These are phyloP conservation scores for Yponomeuta plumbellus DNA, from an alignment of 2,888 invertebrate genomes.

Conservation along the genomic window DNA sequence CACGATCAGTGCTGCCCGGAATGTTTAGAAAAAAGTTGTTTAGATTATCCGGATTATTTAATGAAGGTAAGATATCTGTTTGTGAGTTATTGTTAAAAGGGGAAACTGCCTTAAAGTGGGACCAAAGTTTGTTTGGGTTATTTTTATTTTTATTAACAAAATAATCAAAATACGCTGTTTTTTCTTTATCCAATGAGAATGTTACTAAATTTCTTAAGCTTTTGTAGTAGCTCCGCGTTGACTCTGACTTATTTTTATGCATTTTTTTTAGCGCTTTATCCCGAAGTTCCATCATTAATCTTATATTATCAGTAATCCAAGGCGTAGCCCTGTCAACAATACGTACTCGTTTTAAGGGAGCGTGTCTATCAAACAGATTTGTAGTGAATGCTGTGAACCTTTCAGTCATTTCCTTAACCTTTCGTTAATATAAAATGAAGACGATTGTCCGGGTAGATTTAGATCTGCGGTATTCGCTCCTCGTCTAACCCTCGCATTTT, in stretches of 20 bases:
- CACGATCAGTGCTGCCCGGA: neutral
- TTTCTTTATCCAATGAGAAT: neutral
- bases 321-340: neutral
- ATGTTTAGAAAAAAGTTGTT: conserved; percentile 1
- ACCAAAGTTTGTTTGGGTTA: neutral
- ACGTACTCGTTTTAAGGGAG: neutral
- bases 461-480: conserved; percentile 1
- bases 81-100: neutral
- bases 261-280: neutral
- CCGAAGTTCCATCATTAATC: neutral
- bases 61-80: neutral
- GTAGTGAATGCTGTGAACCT: neutral
- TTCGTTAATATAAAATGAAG: neutral
- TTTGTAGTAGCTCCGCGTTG: neutral
- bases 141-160: neutral
- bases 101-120: neutral
- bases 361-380: neutral
- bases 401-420: neutral
- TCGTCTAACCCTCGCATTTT: neutral
- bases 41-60: neutral
- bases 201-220: neutral
- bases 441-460: neutral
- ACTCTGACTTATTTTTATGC: neutral
- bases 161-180: neutral
- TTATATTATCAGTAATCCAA: neutral